Evolutionary conservation across 2,888 invertebrate species (phyloP), one percentile per base, ranked within the genome.

Genomic region (Chirona hameri): DNA sequence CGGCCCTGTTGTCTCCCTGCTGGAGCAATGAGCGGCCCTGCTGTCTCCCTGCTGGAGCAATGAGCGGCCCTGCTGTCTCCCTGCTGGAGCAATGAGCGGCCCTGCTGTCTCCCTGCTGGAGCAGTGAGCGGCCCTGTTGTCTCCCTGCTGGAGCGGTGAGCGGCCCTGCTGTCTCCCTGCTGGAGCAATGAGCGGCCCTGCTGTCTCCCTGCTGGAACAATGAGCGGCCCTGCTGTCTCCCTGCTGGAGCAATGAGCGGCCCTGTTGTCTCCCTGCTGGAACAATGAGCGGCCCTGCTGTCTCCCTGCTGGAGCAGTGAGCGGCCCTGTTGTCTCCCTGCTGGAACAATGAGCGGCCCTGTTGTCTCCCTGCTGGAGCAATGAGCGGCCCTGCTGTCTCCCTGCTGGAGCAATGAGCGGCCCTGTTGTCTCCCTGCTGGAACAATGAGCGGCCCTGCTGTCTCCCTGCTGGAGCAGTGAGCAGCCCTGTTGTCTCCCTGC

Each of bases 131-230:
- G n/a, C n/a, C n/a, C n/a, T n/a, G n/a, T n/a, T n/a, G n/a, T n/a
- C n/a, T 93, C 92, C 15, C 89, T 93, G 81, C 90, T 89, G 57
- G 93, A 93, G 84, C 76, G 46, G 76, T 76, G 76, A 76, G 9
- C 15, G 21, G 31, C 31, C 15, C 12, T 52, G 52, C 12, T 52
- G 1, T 60, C 52, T 18, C 21, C 12, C 57, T 15, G 57, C 57
- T 57, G 57, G 57, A 57, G 14, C 18, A 27, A 4, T 57, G 27
- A 21, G n/a, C 9, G 24, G 10, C 9, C 65, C 69, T 29, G 31
- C 31, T n/a, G 72, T n/a, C n/a, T n/a, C n/a, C n/a, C n/a, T n/a
- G n/a, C n/a, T n/a, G n/a, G 31, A 76, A 39, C 18, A 21, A 39
- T 69, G 29, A 27, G 9, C 9, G 2, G n/a, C n/a, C n/a, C n/a